phyloP scores from a whole-genome alignment of 2,888 invertebrate species.

The Oscheius sp. region DNA sequence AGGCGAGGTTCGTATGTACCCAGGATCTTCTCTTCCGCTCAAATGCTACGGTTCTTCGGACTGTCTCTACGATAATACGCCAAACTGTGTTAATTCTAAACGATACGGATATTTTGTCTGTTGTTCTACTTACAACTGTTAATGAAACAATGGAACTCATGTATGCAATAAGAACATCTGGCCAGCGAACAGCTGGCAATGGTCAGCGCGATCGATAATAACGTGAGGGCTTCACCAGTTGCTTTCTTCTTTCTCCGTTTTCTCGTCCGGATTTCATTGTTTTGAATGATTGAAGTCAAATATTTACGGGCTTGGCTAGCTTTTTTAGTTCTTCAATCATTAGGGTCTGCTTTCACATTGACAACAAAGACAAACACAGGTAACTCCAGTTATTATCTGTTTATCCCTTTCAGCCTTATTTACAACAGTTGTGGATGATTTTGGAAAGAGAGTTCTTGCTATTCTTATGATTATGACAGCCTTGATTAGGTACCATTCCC shows the following conservation, averaged over 20 bases:
- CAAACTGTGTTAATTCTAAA: conserved; percentile 32
- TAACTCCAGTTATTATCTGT: background rate
- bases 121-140: conserved; percentile 39
- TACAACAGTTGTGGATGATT: background rate
- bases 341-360: conserved; percentile 11
- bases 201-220: conserved; percentile 28
- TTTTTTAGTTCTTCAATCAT: conserved; percentile 15
- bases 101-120: conserved; percentile 36
- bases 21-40: conserved; percentile 26
- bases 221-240: background rate
- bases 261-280: background rate
- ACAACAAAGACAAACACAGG: conserved; percentile 6
- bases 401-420: background rate
- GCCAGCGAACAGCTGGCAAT: conserved; percentile 30
- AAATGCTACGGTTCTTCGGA: conserved; percentile 25
- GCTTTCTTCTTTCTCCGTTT: background rate
- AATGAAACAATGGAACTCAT: background rate
- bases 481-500: background rate
- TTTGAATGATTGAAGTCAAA: conserved; percentile 22
- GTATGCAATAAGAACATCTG: conserved; percentile 3
- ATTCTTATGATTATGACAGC: background rate
- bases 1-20: conserved; percentile 31
- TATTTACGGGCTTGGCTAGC: conserved; percentile 29
- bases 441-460: background rate
- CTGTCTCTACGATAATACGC: conserved; percentile 36